Percentiles rank a stretch among this genome's conserved stretches.
Evolutionary conservation across 2,888 invertebrate species (phyloP).

Genomic region (Lasioglossum figueresi): DNA sequence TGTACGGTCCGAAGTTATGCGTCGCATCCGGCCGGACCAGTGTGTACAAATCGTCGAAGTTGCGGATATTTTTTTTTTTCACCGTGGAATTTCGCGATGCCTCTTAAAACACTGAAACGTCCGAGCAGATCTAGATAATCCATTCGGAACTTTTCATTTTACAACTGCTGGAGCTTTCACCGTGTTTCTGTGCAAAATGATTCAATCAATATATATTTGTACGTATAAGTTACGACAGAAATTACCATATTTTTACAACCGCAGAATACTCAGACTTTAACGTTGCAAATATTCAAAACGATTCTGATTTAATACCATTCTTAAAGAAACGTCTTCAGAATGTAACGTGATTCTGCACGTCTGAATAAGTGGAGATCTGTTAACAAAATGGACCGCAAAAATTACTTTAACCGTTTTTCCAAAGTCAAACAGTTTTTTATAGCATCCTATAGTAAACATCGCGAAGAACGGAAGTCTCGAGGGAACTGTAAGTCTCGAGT

Average conservation of each 20-base stretch:
- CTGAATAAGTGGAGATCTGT: no score
- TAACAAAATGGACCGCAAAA: no score
- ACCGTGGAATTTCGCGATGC: not conserved
- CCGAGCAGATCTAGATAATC: not conserved
- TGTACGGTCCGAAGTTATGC: not conserved
- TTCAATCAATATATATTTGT: not conserved
- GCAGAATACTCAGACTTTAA: not conserved
- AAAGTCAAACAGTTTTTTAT: no score
- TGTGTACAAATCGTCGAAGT: not conserved
- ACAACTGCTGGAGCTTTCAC: not conserved
- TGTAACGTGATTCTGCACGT: no score
- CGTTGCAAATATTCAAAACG: not conserved
- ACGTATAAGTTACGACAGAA: no score
- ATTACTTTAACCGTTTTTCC: no score
- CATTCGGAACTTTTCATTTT: not conserved
- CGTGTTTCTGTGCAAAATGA: not conserved
- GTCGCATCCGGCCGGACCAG: not conserved
- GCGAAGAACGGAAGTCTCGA: no score
- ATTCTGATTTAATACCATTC: not conserved
- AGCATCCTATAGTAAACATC: no score
- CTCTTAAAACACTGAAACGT: not conserved
- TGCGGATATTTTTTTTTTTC: not conserved
- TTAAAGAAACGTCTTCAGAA: not conserved
- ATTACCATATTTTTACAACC: no score
- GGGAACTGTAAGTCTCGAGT: no score